Evolutionary conservation across 2,888 invertebrate genomes (phyloP).

Genomic region (Hylaea fasciaria): DNA sequence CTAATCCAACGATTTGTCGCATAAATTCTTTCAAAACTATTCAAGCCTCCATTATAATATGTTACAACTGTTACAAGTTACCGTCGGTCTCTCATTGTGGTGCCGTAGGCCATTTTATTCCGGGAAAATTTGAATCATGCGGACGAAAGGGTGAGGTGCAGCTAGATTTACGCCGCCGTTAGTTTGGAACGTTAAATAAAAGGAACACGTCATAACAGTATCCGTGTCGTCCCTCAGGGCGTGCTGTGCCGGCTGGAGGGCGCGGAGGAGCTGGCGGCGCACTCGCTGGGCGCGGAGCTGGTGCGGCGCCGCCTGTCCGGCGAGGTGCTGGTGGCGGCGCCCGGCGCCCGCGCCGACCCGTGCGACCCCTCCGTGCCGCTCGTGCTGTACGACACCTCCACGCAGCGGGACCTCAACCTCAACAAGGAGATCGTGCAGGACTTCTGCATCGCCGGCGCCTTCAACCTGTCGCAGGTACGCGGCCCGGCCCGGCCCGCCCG

Average conservation of each 20-base stretch:
- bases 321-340: constrained; percentile 84
- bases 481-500: not conserved
- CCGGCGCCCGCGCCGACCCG: constrained; percentile 73
- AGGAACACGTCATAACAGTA: too few species aligned
- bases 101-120: too few species aligned
- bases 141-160: too few species aligned
- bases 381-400: constrained; percentile 87
- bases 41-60: too few species aligned
- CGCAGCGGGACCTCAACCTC: constrained; percentile 86
- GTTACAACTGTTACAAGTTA: too few species aligned
- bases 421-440: constrained; percentile 85
- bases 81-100: too few species aligned
- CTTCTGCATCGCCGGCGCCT: constrained; percentile 74
- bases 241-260: constrained; percentile 88
- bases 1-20: too few species aligned
- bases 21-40: too few species aligned
- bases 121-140: too few species aligned
- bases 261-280: constrained; percentile 86
- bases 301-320: constrained; percentile 76
- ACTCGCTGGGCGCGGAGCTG: constrained; percentile 60
- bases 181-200: too few species aligned
- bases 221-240: constrained; percentile 74
- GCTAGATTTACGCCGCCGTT: too few species aligned
- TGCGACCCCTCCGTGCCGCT: constrained; percentile 81
- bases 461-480: constrained; percentile 67